Conservation (phyloP, 1,140 invertebrate species). For the Luehdorfia chinensis region DNA sequence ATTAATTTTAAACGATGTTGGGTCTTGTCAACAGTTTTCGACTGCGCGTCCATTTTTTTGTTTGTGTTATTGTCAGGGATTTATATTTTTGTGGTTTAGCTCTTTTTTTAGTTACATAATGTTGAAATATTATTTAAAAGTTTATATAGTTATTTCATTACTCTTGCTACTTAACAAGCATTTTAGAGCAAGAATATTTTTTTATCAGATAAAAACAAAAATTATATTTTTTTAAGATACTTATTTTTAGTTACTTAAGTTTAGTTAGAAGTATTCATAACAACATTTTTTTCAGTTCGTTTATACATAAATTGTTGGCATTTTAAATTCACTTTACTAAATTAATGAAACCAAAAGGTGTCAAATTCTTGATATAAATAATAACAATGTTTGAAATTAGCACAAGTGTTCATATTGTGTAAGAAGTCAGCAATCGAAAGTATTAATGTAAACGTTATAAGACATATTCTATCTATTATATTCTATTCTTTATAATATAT, state of each 20-base stretch:
- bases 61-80: slow-evolving; percentile 50
- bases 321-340: no score
- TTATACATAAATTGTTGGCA: no score
- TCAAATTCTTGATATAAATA: no score
- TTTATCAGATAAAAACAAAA: background rate
- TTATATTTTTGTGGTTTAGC: slow-evolving; percentile 44
- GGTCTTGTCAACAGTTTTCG: slow-evolving; percentile 63
- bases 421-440: no score
- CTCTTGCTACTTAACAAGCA: background rate
- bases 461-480: no score
- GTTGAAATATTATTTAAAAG: background rate
- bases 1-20: slow-evolving; percentile 65
- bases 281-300: no score
- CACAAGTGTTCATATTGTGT: no score
- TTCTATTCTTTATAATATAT: no score
- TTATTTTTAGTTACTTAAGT: background rate
- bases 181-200: background rate
- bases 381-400: no score
- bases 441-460: no score
- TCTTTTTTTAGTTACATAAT: background rate
- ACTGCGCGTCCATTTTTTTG: slow-evolving; percentile 39
- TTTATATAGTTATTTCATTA: background rate
- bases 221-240: background rate
- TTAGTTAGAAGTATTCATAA: background rate
- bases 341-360: no score